Base-by-base conservation (phyloP, 2,113 vertebrate genomes). In the Epinephelus lanceolatus region DNA sequence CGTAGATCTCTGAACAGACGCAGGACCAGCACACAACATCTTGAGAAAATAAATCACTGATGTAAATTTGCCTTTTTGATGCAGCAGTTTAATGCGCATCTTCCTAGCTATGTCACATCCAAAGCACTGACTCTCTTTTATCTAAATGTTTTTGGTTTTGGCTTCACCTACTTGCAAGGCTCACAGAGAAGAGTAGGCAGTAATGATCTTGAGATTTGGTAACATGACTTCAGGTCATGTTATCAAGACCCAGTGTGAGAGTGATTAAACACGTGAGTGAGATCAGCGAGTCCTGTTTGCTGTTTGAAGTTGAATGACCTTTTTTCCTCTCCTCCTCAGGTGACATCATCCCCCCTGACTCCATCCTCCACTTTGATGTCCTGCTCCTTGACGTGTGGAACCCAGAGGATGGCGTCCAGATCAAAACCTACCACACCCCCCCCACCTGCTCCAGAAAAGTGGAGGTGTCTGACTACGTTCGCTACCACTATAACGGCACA, bases 401-500 rank as follows among this genome's bases (percentile, higher is more conserved):
- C 91, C 90, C 93, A 0, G 97, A 99, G 60, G 98, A 99, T 0
- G 93, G 96, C 68, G 96, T 99, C 84, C 95, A 98, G 93, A 85
- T 94, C 87, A 93, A 97, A 61, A 97, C 97, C 18, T 98, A 98
- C 69, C 92, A 97, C 93, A 97, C 81, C 0, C 97, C 98, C 1
- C 80, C 95, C 9, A 88, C 76, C 55, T 99, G 98, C 82, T 70
- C 92, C 66, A 96, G 98, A 56, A 96, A 96, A 23, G 96, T 99
- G 40, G 94, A 99, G 92, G 98, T 99, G 68, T 99, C 98, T 0
- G 98, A 99, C 91, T 99, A 96, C 1, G 94, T 99, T 2, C 96
- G 98, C 10, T 99, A 99, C 81, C 98, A 99, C 89, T 99, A 99
- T 91, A 99, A 99, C 0, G 98, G 98, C 10, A 99, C 98, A 0